Evolutionary conservation across 35 echinoderm and acorn worm genomes (phyloP), one percentile per base, ranked within the genome.

Genomic region (Lytechinus variegatus): DNA sequence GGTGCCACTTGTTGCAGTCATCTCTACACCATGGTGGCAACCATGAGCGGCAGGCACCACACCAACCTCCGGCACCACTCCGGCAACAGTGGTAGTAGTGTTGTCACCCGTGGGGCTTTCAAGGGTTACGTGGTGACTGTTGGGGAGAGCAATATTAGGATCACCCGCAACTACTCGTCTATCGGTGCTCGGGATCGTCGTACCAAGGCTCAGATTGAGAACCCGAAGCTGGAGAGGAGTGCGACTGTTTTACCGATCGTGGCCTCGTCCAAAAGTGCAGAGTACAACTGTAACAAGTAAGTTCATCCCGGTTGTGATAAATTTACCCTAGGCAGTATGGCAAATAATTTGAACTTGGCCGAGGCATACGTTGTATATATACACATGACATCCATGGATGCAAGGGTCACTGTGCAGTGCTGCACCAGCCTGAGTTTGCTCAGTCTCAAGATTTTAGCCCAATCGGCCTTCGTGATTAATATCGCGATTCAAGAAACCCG

Each of bases 231-330:
- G 88, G 29, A 54, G 9, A 90, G 88, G 27, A 90, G 88, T 90
- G 88, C 88, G 52, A 52, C 88, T 16, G 52, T 90, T 21, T 52
- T 90, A 21, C 88, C 88, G 0, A 90, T 90, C 28, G 88, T 90
- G 14, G 88, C 27, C 88, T 90, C 28, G 10, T 44, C 88, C 14
- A 90, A 90, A 54, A 90, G 10, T 54, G 52, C 88, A 52, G 88
- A 90, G 9, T 90, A 12, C 29, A 90, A 90, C 88, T 90, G 29
- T 52, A 90, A 90, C 88, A 90, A 90, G 88, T 90, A 90, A 90
- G 88, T 90, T 90, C 19, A 79, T 11, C 33, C 33, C 33, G 33
- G 33, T 44, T 44, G 33, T 44, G 33, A 44, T 44, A 44, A 44
- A 44, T 44, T 44, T 44, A 44, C 33, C 33, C 33, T 44, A 44